A percentile compares a stretch with the other conserved stretches of the same genome.
Evolutionary conservation across 1,140 invertebrate species (phyloP).

Genomic region (Ceratosolen solmsi): DNA sequence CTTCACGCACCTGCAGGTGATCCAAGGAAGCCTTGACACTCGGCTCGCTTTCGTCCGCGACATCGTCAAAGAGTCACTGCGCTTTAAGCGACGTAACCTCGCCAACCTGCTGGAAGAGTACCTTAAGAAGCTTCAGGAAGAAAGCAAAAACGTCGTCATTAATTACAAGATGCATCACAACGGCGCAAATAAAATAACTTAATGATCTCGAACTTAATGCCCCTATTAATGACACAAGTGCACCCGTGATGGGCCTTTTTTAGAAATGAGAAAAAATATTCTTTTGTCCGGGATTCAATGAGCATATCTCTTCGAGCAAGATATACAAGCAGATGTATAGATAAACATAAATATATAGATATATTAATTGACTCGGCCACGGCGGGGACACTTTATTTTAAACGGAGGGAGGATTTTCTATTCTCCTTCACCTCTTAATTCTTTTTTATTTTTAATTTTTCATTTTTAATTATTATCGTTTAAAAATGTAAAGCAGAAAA

Average conservation of each 20-base stretch:
- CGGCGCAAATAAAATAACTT: slow-evolving; percentile 70
- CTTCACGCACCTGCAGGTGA: slow-evolving; percentile 80
- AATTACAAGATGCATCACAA: slow-evolving; percentile 70
- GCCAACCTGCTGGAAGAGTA: slow-evolving; percentile 76
- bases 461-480: slow-evolving; percentile 16
- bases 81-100: slow-evolving; percentile 86
- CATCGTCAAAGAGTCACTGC: slow-evolving; percentile 83
- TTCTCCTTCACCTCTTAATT: slow-evolving; percentile 26
- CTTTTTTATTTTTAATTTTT: not conserved
- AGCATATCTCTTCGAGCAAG: slow-evolving; percentile 31
- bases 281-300: not conserved
- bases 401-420: not conserved
- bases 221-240: slow-evolving; percentile 21
- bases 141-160: slow-evolving; percentile 64
- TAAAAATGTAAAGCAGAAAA: not conserved
- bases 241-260: not conserved
- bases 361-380: slow-evolving; percentile 28
- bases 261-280: not conserved
- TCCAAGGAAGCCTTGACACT: slow-evolving; percentile 82
- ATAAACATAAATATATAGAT: slow-evolving; percentile 37
- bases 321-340: slow-evolving; percentile 24
- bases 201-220: slow-evolving; percentile 51
- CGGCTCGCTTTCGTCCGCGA: slow-evolving; percentile 82
- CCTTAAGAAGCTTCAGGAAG: slow-evolving; percentile 68
- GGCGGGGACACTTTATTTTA: slow-evolving; percentile 15